Evolutionary conservation across 2,888 invertebrate species (phyloP).

Genomic region (Laothoe populi): DNA sequence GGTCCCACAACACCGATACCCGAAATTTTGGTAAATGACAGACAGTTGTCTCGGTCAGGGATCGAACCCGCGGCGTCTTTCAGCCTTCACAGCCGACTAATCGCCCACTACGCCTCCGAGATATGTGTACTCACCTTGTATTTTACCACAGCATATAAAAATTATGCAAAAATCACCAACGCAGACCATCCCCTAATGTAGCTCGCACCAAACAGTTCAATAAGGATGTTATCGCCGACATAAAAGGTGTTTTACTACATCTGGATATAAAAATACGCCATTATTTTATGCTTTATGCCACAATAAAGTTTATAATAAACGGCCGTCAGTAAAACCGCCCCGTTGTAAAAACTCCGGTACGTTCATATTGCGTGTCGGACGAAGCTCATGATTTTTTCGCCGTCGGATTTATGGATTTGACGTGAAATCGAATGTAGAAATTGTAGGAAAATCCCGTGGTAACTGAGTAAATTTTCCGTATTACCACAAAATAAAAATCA

Average conservation of each 20-base stretch:
- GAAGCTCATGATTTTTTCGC: slow-evolving; percentile 51
- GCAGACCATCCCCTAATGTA: slow-evolving; percentile 9
- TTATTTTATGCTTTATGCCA: slow-evolving; percentile 78
- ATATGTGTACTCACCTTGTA: too few relatives aligned
- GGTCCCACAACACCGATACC: too few relatives aligned
- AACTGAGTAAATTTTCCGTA: background rate
- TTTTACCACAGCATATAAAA: background rate
- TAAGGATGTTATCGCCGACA: slow-evolving; percentile 66
- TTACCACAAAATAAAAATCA: too few relatives aligned
- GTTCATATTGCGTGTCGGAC: slow-evolving; percentile 66
- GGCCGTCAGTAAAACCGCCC: slow-evolving; percentile 66
- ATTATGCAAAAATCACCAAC: background rate
- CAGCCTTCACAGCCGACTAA: too few relatives aligned
- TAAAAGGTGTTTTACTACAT: slow-evolving; percentile 80
- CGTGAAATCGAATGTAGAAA: slow-evolving; percentile 29
- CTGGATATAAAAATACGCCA: slow-evolving; percentile 76
- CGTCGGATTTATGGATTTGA: slow-evolving; percentile 41
- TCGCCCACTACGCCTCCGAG: too few relatives aligned
- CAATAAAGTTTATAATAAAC: slow-evolving; percentile 82
- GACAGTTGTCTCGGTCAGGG: too few relatives aligned
- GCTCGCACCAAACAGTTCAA: slow-evolving; percentile 47
- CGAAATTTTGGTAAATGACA: too few relatives aligned
- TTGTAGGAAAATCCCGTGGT: slow-evolving; percentile 6
- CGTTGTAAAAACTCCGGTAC: slow-evolving; percentile 55
- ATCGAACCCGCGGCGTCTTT: too few relatives aligned